Evolutionary conservation across 1,140 invertebrate genomes (phyloP).

Genomic region (Muscidifurax raptorellus): DNA sequence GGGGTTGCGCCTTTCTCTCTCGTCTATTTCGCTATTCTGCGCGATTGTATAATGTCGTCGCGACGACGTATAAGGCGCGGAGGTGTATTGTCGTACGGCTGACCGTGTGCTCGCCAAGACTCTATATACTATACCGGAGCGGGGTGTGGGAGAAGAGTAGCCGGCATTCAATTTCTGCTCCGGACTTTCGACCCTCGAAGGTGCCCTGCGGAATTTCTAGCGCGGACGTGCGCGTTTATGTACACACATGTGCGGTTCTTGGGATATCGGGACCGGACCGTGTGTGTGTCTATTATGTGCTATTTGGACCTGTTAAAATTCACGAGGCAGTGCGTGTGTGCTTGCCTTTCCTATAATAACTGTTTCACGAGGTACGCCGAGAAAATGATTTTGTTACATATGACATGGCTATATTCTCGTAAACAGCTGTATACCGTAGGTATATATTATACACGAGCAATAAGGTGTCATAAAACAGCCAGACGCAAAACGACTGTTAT

Average conservation of each 20-base stretch:
- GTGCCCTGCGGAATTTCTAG: slow-evolving; percentile 16
- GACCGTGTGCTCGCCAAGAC: not conserved
- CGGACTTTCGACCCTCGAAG: slow-evolving; percentile 61
- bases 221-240: not conserved
- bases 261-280: slow-evolving; percentile 46
- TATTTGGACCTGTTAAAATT: slow-evolving; percentile 35
- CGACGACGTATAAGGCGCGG: slow-evolving; percentile 45
- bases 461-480: not conserved
- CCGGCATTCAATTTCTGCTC: slow-evolving; percentile 71
- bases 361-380: not conserved
- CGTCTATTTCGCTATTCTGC: slow-evolving; percentile 66
- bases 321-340: not conserved
- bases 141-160: not conserved
- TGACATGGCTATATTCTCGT: not conserved
- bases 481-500: slow-evolving; percentile 28
- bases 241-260: not conserved
- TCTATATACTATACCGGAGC: not conserved
- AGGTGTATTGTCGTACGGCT: not conserved
- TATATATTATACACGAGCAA: no score
- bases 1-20: slow-evolving; percentile 57
- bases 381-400: not conserved
- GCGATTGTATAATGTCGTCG: slow-evolving; percentile 57
- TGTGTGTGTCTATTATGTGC: slow-evolving; percentile 35
- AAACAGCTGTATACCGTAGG: not conserved
- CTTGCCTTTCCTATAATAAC: not conserved